phyloP scores from a whole-genome alignment of 2,797 vertebrate species.

The Eulemur mongoz region DNA sequence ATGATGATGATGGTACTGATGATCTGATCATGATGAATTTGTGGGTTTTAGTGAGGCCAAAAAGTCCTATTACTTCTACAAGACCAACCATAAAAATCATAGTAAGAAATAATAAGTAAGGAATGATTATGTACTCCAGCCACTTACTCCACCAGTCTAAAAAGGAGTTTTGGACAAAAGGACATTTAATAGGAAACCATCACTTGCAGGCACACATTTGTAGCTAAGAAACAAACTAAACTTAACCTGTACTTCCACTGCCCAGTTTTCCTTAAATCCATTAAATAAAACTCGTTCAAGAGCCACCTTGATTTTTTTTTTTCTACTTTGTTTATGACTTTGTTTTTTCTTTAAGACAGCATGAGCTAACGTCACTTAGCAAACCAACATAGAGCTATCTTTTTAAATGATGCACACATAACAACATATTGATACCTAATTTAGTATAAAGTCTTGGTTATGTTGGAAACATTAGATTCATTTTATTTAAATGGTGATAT shows the following conservation, averaged over 20 bases:
- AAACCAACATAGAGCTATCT: neutral
- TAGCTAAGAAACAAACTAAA: slow-evolving; percentile 56
- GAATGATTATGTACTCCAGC: neutral
- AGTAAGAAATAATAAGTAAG: neutral
- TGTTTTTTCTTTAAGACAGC: neutral
- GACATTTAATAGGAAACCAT: slow-evolving; percentile 10
- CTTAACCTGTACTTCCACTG: neutral
- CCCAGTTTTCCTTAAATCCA: neutral
- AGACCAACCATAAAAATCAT: neutral
- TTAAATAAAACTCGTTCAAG: neutral
- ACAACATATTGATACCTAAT: neutral
- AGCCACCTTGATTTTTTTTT: neutral
- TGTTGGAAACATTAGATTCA: neutral
- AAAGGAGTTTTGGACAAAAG: neutral
- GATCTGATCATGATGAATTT: neutral
- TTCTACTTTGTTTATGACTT: neutral
- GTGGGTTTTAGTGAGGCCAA: neutral
- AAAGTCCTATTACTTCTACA: neutral
- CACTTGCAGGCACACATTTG: neutral
- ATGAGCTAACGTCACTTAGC: neutral
- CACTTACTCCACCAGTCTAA: neutral
- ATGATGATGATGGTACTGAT: no score
- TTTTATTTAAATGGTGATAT: slow-evolving; percentile 41
- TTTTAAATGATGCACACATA: neutral
- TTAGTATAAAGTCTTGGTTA: slow-evolving; percentile 6